Evolutionary conservation across 2,797 vertebrate species (phyloP).

Genomic region (Babyrousa celebensis): DNA sequence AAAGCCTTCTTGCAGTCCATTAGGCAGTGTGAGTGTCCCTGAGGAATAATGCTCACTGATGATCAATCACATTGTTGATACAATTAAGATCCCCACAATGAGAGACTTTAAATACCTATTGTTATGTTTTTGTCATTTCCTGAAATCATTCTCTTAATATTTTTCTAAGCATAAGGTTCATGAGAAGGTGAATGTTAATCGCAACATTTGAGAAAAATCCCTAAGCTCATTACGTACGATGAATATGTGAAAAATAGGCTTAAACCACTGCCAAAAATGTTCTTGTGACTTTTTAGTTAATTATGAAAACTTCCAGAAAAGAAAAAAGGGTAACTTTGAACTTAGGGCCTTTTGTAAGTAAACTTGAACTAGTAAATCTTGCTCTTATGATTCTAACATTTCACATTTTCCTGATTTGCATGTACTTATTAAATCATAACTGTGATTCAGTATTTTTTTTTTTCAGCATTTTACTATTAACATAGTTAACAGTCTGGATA

Average conservation of each 20-base stretch:
- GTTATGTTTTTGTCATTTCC: constrained; percentile 77
- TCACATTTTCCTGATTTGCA: constrained; percentile 66
- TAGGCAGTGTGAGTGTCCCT: not conserved
- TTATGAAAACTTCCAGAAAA: constrained; percentile 77
- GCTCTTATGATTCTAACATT: constrained; percentile 46
- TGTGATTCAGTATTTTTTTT: constrained; percentile 29
- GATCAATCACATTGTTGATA: constrained; percentile 64
- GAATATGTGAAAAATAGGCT: constrained; percentile 75
- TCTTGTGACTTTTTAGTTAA: constrained; percentile 76
- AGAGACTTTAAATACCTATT: constrained; percentile 70
- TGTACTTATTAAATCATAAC: constrained; percentile 68
- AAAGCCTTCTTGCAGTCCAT: constrained; percentile 45
- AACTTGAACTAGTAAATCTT: constrained; percentile 12
- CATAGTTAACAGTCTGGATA: constrained; percentile 30
- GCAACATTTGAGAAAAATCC: constrained; percentile 79
- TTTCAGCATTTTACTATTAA: constrained; percentile 55
- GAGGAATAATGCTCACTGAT: constrained; percentile 44
- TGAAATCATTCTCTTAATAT: constrained; percentile 70
- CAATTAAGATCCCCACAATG: constrained; percentile 8
- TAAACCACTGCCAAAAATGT: constrained; percentile 74
- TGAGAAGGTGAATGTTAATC: constrained; percentile 83
- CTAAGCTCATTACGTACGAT: constrained; percentile 74
- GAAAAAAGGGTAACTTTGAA: constrained; percentile 69
- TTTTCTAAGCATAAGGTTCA: constrained; percentile 82
- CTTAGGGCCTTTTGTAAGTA: constrained; percentile 60